These are phyloP conservation scores for Neodontobutis hainanensis DNA, from an alignment of 2,113 vertebrate species.

Conservation along the genomic window DNA sequence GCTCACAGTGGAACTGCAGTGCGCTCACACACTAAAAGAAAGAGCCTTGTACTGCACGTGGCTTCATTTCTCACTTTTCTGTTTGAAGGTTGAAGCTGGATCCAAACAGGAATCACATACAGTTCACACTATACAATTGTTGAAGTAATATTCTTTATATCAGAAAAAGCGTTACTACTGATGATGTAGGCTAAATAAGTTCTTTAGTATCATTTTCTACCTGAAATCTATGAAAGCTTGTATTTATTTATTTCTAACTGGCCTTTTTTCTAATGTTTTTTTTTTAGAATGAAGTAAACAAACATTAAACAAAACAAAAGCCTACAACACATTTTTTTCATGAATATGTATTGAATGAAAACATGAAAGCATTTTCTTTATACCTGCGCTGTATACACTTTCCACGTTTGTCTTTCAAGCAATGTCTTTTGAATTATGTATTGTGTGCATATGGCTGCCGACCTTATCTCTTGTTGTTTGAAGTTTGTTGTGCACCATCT, in stretches of 20 bases:
- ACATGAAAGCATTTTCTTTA: conserved; percentile 32
- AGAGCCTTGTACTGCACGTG: not conserved
- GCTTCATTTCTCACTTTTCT: conserved; percentile 20
- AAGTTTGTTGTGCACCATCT: conserved; percentile 25
- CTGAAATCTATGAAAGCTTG: no score
- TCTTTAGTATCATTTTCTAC: no score
- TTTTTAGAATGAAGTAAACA: no score
- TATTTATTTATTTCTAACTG: no score
- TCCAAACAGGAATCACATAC: no score
- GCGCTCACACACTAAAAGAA: conserved; percentile 16
- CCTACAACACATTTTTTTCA: not conserved
- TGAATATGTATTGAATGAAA: conserved; percentile 41
- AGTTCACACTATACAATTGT: no score
- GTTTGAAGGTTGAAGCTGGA: not conserved
- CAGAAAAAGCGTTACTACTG: no score
- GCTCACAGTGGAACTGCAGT: conserved; percentile 63
- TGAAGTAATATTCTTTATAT: no score
- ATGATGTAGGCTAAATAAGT: no score
- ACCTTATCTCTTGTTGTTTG: conserved; percentile 21
- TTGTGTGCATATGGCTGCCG: conserved; percentile 27
- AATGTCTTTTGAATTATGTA: conserved; percentile 45
- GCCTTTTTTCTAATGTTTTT: no score
- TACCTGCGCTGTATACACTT: conserved; percentile 11
- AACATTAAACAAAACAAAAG: not conserved
- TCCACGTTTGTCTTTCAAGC: conserved; percentile 39